Conservation (phyloP, 2,797 vertebrate genomes). For the Spinibarbus caldwelli region DNA sequence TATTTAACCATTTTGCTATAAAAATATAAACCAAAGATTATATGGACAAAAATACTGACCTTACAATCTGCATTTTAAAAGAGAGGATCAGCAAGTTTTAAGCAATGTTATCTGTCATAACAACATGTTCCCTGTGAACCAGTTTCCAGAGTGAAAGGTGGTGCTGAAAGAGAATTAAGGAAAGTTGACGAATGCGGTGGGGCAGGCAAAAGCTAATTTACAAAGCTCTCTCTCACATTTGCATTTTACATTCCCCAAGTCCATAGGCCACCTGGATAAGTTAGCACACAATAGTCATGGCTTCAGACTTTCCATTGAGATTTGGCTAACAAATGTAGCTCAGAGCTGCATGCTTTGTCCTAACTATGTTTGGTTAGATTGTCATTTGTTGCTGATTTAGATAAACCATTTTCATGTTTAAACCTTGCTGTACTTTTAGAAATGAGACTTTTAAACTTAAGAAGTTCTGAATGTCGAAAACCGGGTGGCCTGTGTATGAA, state of each 20-base stretch:
- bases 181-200: conserved; percentile 25
- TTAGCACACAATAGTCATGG: conserved; percentile 19
- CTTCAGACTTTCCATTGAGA: conserved; percentile 51
- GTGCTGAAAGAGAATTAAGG: conserved; percentile 41
- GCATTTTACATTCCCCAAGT: conserved; percentile 46
- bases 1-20: not conserved
- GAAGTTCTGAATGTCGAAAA: not conserved
- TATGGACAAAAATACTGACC: conserved; percentile 52
- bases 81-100: conserved; percentile 18
- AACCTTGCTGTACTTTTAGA: not conserved
- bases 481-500: no score
- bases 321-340: conserved; percentile 58
- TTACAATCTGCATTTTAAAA: conserved; percentile 49
- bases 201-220: conserved; percentile 45
- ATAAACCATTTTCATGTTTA: not conserved
- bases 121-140: conserved; percentile 44
- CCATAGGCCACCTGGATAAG: conserved; percentile 41
- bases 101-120: conserved; percentile 41
- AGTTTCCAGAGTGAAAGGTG: conserved; percentile 46
- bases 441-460: not conserved
- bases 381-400: not conserved
- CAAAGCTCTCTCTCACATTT: conserved; percentile 52
- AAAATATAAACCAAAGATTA: not conserved
- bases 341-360: conserved; percentile 1
- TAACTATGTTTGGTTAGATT: conserved; percentile 7